These are phyloP conservation scores for Lordiphosa mommai DNA, from an alignment of 1,140 invertebrate genomes.

Conservation along the genomic window DNA sequence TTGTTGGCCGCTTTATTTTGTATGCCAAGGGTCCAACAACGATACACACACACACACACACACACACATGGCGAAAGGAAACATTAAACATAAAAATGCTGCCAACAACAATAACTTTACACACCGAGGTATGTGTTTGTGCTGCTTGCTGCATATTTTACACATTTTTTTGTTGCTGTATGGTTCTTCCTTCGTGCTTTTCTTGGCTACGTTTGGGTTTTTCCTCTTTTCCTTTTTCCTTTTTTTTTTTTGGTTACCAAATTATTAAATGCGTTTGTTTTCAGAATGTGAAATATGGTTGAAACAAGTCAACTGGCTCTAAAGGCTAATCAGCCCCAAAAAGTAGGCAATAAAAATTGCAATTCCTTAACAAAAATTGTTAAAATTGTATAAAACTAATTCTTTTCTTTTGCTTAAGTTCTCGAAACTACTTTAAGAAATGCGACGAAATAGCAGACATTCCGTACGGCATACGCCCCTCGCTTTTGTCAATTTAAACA, in stretches of 20 bases:
- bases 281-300: not conserved
- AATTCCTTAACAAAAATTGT: too few species aligned
- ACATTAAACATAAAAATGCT: conserved; percentile 41
- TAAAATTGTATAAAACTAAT: too few species aligned
- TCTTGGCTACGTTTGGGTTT: not conserved
- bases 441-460: too few species aligned
- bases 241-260: conserved; percentile 2
- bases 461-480: too few species aligned
- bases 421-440: too few species aligned
- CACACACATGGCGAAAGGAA: conserved; percentile 4
- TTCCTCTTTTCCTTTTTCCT: too few species aligned
- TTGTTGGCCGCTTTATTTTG: conserved; percentile 32
- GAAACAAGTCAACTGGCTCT: too few species aligned
- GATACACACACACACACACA: conserved; percentile 7
- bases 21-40: conserved; percentile 51
- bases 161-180: conserved; percentile 7
- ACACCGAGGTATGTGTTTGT: conserved; percentile 10
- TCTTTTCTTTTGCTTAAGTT: too few species aligned
- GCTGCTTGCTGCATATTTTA: conserved; percentile 45
- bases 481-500: not conserved
- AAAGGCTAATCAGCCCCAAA: too few species aligned
- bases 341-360: too few species aligned
- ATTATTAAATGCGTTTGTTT: conserved; percentile 9
- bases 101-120: conserved; percentile 1
- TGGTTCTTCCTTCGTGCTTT: conserved; percentile 19